Evolutionary conservation across 2,797 vertebrate species (phyloP), one percentile per base, ranked within the genome.

Genomic region (Ctenopoma kingsleyae): DNA sequence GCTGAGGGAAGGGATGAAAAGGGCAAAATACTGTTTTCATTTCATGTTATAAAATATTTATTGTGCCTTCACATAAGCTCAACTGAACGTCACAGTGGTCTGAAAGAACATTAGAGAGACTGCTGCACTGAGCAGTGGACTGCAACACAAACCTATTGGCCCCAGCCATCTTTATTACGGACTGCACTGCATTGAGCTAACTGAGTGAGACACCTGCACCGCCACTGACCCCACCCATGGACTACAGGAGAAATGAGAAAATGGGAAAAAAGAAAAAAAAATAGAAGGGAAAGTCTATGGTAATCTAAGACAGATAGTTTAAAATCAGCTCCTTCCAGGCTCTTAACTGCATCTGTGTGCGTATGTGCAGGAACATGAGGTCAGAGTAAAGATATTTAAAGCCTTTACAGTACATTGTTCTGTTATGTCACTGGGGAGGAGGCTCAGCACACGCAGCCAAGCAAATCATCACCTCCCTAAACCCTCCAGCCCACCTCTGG

Each of bases 21-120:
- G 89, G 85, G 88, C 81, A 93, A 90, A 91, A 87, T 76, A 91
- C 80, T 87, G 90, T 94, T 93, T 94, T 92, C 83, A 92, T 93
- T 94, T 89, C 75, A 81, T 70, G 82, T 87, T 90, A 84, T 94
- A 83, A 94, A 94, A 94, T 92, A 93, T 94, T 92, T 94, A 94
- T 88, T 91, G 91, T 83, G 81, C 76, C 84, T 89, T 89, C 85
- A 83, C 82, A 89, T 81, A 67, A 90, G 90, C 81, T 83, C 83
- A 87, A 87, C 82, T 90, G 90, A 83, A 85, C 74, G 67, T 87
- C 81, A 78, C 80, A 74, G 88, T 62, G 68, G 62, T 92, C 90
- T 90, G 81, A 91, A 74, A 86, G 87, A 89, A 87, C 85, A 89
- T 89, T 82, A 90, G 73, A 89, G 71, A 83, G 72, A 74, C 50